Percentiles rank a stretch among this genome's conserved stretches.
These are phyloP conservation scores for Pectinophora gossypiella DNA, from an alignment of 1,140 invertebrate genomes.

Conservation along the genomic window DNA sequence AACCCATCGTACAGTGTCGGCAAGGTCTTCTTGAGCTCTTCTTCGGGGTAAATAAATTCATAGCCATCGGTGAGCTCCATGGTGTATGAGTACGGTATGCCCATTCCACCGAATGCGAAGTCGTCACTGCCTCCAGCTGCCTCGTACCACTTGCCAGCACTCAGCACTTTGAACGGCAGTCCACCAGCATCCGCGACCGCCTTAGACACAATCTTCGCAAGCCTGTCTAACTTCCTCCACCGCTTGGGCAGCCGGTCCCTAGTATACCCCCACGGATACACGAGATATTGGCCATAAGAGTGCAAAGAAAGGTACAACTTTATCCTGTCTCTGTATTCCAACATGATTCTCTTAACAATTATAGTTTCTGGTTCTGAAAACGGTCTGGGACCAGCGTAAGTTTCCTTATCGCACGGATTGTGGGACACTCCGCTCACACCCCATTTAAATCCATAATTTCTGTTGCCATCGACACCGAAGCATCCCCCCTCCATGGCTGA, in stretches of 20 bases:
- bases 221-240: slow-evolving; percentile 45
- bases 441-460: slow-evolving; percentile 83
- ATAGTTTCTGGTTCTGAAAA: slow-evolving; percentile 87
- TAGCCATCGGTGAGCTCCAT: slow-evolving; percentile 79
- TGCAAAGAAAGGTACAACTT: slow-evolving; percentile 83
- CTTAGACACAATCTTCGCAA: slow-evolving; percentile 49
- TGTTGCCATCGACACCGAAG: slow-evolving; percentile 79
- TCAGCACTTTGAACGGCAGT: slow-evolving; percentile 68
- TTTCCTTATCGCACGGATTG: slow-evolving; percentile 81
- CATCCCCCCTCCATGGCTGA: slow-evolving; percentile 65
- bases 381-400: slow-evolving; percentile 80
- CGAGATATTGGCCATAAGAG: slow-evolving; percentile 79
- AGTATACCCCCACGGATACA: slow-evolving; percentile 79
- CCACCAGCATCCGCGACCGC: slow-evolving; percentile 62
- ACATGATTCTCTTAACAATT: slow-evolving; percentile 77
- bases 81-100: slow-evolving; percentile 81
- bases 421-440: slow-evolving; percentile 78
- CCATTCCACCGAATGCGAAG: slow-evolving; percentile 79
- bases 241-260: slow-evolving; percentile 46
- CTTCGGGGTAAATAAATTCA: slow-evolving; percentile 59
- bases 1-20: slow-evolving; percentile 64
- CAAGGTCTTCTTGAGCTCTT: slow-evolving; percentile 28
- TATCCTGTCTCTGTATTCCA: slow-evolving; percentile 69
- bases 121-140: slow-evolving; percentile 83
- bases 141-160: slow-evolving; percentile 75